phyloP scores from a whole-genome alignment of 2,888 invertebrate genomes.

The Seladonia tumulorum region DNA sequence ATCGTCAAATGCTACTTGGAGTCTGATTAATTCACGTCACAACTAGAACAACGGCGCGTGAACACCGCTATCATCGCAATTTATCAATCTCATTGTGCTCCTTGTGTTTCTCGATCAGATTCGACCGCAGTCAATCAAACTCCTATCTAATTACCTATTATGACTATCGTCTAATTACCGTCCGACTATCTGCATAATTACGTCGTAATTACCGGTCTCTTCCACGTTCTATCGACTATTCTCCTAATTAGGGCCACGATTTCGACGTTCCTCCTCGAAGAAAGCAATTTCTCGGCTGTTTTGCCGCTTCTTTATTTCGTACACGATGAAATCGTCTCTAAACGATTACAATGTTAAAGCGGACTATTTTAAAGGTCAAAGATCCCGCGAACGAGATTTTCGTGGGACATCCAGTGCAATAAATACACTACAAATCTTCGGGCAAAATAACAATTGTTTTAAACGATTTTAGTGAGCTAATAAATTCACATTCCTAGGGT shows the following conservation, averaged over 20 bases:
- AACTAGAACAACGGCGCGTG: not conserved
- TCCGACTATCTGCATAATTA: not conserved
- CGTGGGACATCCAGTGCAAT: no score
- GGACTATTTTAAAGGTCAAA: no score
- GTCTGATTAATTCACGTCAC: not conserved
- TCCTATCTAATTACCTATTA: not conserved
- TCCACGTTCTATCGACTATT: not conserved
- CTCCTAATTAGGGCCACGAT: not conserved
- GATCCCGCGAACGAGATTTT: no score
- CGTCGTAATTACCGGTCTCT: constrained; percentile 4
- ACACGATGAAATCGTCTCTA: not conserved
- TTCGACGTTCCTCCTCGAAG: not conserved
- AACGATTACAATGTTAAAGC: no score
- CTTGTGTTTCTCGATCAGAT: not conserved
- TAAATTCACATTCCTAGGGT: no score
- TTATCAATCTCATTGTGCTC: not conserved
- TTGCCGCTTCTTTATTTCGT: not conserved
- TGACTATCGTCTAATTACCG: constrained; percentile 8
- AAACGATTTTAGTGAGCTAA: no score
- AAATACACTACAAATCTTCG: no score
- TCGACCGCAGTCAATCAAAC: not conserved
- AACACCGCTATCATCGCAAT: not conserved
- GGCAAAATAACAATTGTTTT: no score
- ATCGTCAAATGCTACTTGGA: not conserved
- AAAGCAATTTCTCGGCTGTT: not conserved